phyloP scores from a whole-genome alignment of 2,888 invertebrate genomes.

The Cetonia aurata region DNA sequence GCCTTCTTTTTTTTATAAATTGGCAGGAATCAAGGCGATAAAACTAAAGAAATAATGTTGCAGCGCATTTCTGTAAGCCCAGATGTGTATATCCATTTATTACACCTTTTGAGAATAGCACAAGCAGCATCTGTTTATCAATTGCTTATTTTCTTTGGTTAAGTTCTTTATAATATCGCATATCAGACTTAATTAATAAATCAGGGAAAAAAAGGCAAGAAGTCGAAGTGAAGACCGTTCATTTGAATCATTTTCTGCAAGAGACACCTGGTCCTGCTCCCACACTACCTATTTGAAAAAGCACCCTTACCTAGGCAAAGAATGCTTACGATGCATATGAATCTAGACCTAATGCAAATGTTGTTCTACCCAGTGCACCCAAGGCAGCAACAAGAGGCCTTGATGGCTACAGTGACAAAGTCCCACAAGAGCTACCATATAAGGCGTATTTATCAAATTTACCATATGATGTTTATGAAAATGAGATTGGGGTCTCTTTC shows the following conservation, averaged over 20 bases:
- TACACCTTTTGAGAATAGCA: too few relatives aligned
- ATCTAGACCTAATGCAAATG: slow-evolving; percentile 64
- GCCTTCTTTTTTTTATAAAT: too few relatives aligned
- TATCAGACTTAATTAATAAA: too few relatives aligned
- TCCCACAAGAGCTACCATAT: slow-evolving; percentile 88
- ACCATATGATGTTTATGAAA: slow-evolving; percentile 91
- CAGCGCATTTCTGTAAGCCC: too few relatives aligned
- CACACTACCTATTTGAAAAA: slow-evolving; percentile 70
- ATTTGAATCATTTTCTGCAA: slow-evolving; percentile 85
- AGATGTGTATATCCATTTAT: too few relatives aligned
- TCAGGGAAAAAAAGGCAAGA: slow-evolving; percentile 90
- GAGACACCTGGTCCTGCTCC: slow-evolving; percentile 72
- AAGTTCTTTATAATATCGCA: too few relatives aligned
- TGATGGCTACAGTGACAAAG: slow-evolving; percentile 86
- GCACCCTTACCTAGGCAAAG: slow-evolving; percentile 79
- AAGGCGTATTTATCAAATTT: slow-evolving; percentile 92
- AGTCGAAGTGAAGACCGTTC: slow-evolving; percentile 85
- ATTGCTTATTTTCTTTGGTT: too few relatives aligned
- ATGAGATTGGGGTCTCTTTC: slow-evolving; percentile 76
- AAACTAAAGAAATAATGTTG: too few relatives aligned
- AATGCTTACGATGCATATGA: slow-evolving; percentile 71
- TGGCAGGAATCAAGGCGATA: too few relatives aligned
- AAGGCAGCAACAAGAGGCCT: slow-evolving; percentile 87
- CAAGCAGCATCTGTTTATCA: too few relatives aligned
- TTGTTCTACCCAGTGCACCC: slow-evolving; percentile 92